These are phyloP conservation scores for Aldabrachelys gigantea DNA, from an alignment of 2,113 vertebrate genomes.

Conservation along the genomic window DNA sequence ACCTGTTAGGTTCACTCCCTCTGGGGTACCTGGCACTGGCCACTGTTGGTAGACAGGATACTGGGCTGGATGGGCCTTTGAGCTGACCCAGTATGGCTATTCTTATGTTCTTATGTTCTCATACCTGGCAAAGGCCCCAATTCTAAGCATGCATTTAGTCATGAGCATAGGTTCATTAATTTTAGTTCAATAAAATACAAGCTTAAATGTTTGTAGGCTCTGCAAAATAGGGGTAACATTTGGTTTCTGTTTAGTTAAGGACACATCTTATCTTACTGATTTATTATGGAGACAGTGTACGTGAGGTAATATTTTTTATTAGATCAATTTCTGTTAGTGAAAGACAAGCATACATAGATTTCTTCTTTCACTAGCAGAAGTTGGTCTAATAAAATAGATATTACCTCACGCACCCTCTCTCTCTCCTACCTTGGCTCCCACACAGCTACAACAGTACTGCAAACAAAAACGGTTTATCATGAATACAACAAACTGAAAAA, in stretches of 20 bases:
- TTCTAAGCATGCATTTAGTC: not conserved
- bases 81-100: no score
- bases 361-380: not conserved
- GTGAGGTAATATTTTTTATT: not conserved
- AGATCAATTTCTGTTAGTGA: not conserved
- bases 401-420: not conserved
- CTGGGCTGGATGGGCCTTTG: no score
- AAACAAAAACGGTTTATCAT: not conserved
- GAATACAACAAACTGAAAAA: not conserved
- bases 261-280: not conserved
- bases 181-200: not conserved
- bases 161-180: not conserved
- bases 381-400: not conserved
- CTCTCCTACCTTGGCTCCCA: not conserved
- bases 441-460: not conserved
- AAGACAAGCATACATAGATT: not conserved
- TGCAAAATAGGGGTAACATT: not conserved
- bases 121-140: not conserved
- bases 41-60: no score
- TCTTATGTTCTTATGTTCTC: no score
- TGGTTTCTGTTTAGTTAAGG: not conserved
- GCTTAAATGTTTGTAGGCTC: not conserved
- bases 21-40: no score
- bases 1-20: no score
- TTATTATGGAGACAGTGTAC: not conserved